These are phyloP conservation scores for Strix occidentalis DNA, from an alignment of 2,797 vertebrate species.

Conservation along the genomic window DNA sequence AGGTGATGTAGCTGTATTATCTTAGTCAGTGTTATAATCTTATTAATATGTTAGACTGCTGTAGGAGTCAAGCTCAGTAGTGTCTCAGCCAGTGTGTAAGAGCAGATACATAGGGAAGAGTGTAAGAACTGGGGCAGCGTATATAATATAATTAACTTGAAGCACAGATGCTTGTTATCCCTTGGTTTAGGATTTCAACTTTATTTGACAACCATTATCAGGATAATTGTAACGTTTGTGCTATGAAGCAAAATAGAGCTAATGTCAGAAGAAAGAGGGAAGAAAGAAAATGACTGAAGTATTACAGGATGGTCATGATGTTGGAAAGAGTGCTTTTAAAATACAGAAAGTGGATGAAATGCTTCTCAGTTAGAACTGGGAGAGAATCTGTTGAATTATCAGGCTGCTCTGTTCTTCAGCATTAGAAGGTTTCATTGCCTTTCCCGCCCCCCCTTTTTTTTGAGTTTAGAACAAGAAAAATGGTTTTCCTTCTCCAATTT, in stretches of 20 bases:
- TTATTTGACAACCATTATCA: background rate
- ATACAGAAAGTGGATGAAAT: background rate
- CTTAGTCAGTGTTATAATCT: background rate
- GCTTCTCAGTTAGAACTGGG: background rate
- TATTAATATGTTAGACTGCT: background rate
- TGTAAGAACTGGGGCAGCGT: background rate
- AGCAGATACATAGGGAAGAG: background rate
- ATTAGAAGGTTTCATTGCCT: background rate
- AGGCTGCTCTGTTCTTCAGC: background rate
- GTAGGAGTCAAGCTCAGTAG: background rate
- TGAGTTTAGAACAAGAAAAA: background rate
- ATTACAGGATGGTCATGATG: background rate
- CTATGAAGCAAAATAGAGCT: background rate
- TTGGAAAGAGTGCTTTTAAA: background rate
- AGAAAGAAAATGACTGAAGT: background rate
- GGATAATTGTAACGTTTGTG: background rate
- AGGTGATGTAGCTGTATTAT: background rate
- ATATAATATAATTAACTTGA: background rate
- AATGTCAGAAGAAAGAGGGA: background rate
- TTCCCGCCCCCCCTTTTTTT: background rate
- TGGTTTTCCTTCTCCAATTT: background rate
- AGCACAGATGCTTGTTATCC: background rate
- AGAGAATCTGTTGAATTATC: background rate
- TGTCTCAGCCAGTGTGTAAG: background rate
- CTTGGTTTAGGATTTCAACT: conserved; percentile 9